Evolutionary conservation across 1,140 invertebrate genomes (phyloP).

Genomic region (Brachionus plicatilis): DNA sequence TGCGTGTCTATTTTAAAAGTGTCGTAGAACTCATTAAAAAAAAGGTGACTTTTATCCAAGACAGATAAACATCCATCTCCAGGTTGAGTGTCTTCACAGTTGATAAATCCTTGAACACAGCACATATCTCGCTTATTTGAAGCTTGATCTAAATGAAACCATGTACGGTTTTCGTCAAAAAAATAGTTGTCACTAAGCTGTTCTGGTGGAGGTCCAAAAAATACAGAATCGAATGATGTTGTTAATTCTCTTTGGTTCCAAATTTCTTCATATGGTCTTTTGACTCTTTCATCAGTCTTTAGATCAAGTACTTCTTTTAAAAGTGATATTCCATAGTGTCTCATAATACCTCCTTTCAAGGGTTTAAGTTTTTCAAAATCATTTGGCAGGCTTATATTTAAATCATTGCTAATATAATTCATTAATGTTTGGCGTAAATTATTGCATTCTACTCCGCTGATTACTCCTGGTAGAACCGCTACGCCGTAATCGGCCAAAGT

Average conservation of each 20-base stretch:
- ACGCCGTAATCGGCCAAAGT: neutral
- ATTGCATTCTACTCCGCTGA: conserved; percentile 3
- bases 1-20: conserved; percentile 10
- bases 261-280: neutral
- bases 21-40: neutral
- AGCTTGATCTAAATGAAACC: conserved; percentile 30
- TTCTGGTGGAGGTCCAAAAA: conserved; percentile 5
- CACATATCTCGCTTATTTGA: neutral
- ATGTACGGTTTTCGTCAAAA: neutral
- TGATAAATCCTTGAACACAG: conserved; percentile 37
- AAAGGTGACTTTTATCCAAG: conserved; percentile 22
- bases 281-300: conserved; percentile 19
- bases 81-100: conserved; percentile 6
- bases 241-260: conserved; percentile 18
- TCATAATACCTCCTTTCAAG: neutral
- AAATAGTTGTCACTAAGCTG: neutral
- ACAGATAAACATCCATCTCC: conserved; percentile 37
- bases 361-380: conserved; percentile 32
- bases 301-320: conserved; percentile 17
- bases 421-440: neutral
- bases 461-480: neutral
- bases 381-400: neutral
- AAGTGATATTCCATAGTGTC: neutral
- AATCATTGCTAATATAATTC: neutral
- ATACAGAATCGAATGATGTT: conserved; percentile 20